A percentile compares a stretch with the other conserved stretches of the same genome.
phyloP scores from a whole-genome alignment of 2,113 vertebrate genomes.

The Delphinapterus leucas region DNA sequence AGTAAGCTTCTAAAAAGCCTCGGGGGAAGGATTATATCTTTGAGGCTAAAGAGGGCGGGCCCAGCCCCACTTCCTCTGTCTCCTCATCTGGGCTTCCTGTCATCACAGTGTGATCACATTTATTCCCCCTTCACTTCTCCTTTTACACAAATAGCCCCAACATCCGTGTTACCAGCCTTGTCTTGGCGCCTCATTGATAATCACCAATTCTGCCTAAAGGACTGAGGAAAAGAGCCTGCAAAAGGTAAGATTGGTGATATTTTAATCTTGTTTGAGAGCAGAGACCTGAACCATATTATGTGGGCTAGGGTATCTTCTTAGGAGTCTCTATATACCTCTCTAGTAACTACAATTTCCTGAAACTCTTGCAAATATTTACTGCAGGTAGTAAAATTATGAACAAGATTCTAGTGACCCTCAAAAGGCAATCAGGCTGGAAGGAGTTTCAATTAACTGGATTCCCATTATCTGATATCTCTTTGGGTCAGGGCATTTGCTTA shows the following conservation, averaged over 20 bases:
- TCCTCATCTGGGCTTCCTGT: slow-evolving; percentile 63
- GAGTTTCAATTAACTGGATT: background rate
- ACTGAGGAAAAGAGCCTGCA: background rate
- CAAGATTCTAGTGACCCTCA: background rate
- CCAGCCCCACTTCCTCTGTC: slow-evolving; percentile 62
- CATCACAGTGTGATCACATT: background rate
- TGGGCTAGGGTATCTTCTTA: background rate
- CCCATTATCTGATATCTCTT: background rate
- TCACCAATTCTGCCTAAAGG: background rate
- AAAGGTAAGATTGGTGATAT: slow-evolving; percentile 54
- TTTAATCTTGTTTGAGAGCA: background rate
- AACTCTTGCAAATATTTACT: background rate
- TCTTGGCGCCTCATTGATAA: background rate
- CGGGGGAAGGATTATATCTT: background rate
- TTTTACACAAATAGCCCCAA: slow-evolving; percentile 65
- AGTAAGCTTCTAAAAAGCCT: background rate
- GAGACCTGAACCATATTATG: background rate
- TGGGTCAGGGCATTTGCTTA: background rate
- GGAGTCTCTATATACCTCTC: background rate
- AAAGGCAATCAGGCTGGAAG: background rate
- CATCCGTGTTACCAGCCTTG: background rate
- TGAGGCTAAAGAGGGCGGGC: background rate
- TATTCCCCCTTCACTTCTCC: slow-evolving; percentile 61
- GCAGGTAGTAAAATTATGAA: background rate
- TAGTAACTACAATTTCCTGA: background rate